These are phyloP conservation scores for Habroteleia sp. DNA, from an alignment of 2,888 invertebrate genomes.

Conservation along the genomic window DNA sequence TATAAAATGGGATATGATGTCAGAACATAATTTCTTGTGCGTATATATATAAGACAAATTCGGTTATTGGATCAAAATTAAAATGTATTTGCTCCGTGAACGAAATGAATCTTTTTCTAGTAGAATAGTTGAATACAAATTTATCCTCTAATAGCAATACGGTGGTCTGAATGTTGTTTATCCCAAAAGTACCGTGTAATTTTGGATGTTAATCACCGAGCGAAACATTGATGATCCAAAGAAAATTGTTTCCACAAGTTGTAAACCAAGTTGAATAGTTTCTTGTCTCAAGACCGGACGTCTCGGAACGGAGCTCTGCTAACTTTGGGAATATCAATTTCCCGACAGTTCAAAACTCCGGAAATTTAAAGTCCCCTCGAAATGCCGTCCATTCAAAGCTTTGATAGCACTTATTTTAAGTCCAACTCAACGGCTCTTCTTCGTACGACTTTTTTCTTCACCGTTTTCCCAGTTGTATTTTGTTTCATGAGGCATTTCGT, in stretches of 20 bases:
- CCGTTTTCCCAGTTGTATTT: constrained; percentile 33
- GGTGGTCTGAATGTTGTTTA: constrained; percentile 2
- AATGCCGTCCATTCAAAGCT: constrained; percentile 38
- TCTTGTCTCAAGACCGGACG: constrained; percentile 30
- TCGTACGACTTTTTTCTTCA: constrained; percentile 15
- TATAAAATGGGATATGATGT: too few species aligned
- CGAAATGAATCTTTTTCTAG: too few species aligned
- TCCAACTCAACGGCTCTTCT: constrained; percentile 20
- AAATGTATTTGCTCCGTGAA: too few species aligned
- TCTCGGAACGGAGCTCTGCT: constrained; percentile 16
- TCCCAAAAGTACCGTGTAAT: constrained; percentile 33
- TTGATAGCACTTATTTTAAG: constrained; percentile 47
- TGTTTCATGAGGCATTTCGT: constrained; percentile 27
- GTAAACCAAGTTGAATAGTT: constrained; percentile 34
- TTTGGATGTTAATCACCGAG: constrained; percentile 31
- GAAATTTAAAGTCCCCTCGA: constrained; percentile 57
- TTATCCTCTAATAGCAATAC: too few species aligned
- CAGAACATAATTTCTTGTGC: too few species aligned
- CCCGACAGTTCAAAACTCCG: constrained; percentile 47
- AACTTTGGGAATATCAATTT: constrained; percentile 57
- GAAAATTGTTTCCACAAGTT: constrained; percentile 52
- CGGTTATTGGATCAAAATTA: too few species aligned
- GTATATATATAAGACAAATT: too few species aligned
- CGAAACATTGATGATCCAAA: constrained; percentile 36
- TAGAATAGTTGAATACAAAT: too few species aligned